Base-by-base conservation (phyloP, 2,797 vertebrate genomes). In the Dendrocincla tyrannina region DNA sequence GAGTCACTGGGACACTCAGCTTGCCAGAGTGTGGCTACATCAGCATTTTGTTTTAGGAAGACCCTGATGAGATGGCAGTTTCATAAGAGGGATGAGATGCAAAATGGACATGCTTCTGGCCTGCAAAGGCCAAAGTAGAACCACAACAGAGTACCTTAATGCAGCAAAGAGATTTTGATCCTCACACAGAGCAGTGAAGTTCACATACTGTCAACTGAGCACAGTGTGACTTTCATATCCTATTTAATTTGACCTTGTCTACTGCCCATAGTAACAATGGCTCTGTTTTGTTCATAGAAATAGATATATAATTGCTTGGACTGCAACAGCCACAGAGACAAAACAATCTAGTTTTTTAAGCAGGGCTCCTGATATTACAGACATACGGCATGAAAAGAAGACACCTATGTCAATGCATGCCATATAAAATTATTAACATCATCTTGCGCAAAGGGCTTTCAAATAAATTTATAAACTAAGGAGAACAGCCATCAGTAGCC, bases 391-490 rank as follows among this genome's bases (percentile, higher is more conserved):
- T 23, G 27, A 82, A 63, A 84, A 85, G 14, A 85, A 69, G n/a
- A 62, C 11, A 60, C 12, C 27, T 59, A 22, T 17, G 5, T 32
- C n/a, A 58, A 76, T 56, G 11, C 24, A 59, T 32, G 12, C 19
- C 59, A 47, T n/a, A 67, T 8, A 79, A 76, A 89, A 82, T 22
- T 0, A 66, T 59, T 42, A 73, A 52, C 42, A 91, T 46, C 13
- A 79, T 8, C 27, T 66, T 53, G 46, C 16, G 76, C 42, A 79
- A 91, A 60, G 23, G 13, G 12, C 22, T 95, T 82, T 75, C 20
- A 89, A 92, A 76, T 58, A 35, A 50, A 35, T 75, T 46, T 62
- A 33, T 60, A 85, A 88, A 73, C 66, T 44, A 46, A 69, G 32
- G 39, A 82, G 12, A 84, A 72, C 4, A 69, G 39, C n/a, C 8